Evolutionary conservation across 1,140 invertebrate genomes (phyloP).

Genomic region (Philopotamus ludificatus): DNA sequence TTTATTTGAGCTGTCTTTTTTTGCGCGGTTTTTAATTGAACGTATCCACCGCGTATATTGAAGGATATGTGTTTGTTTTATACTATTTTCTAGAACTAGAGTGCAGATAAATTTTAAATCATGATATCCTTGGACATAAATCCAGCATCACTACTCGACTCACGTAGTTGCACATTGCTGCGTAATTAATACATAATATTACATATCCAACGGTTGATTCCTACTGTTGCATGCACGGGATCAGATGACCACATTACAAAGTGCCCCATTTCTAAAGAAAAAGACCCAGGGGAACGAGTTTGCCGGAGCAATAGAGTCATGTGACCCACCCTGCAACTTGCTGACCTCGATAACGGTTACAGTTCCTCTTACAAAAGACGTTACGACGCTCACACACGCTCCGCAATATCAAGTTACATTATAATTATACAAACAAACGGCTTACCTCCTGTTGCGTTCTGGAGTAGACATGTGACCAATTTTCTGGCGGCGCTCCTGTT

Average conservation of each 20-base stretch:
- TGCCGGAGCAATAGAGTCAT: not conserved
- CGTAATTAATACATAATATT: too few relatives aligned
- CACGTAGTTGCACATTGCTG: too few relatives aligned
- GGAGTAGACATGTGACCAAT: slow-evolving; percentile 34
- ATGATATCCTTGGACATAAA: too few relatives aligned
- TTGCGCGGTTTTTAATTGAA: too few relatives aligned
- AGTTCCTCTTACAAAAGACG: not conserved
- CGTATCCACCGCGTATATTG: too few relatives aligned
- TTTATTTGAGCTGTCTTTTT: too few relatives aligned
- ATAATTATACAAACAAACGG: slow-evolving; percentile 3
- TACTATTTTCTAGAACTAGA: too few relatives aligned
- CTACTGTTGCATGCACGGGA: not conserved
- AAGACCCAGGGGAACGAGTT: not conserved
- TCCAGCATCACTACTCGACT: too few relatives aligned
- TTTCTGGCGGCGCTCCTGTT: slow-evolving; percentile 40
- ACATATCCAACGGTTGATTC: not conserved
- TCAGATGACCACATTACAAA: not conserved
- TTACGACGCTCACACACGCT: not conserved
- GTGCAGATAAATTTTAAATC: too few relatives aligned
- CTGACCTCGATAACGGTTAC: slow-evolving; percentile 4
- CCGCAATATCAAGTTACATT: not conserved
- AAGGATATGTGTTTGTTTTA: too few relatives aligned
- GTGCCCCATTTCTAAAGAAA: not conserved
- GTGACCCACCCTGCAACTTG: slow-evolving; percentile 4
- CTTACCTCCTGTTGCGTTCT: slow-evolving; percentile 33